A percentile compares a stretch with the other conserved stretches of the same genome.
Conservation (phyloP, 2,113 vertebrate species). For the Paraplagusia blochii region DNA sequence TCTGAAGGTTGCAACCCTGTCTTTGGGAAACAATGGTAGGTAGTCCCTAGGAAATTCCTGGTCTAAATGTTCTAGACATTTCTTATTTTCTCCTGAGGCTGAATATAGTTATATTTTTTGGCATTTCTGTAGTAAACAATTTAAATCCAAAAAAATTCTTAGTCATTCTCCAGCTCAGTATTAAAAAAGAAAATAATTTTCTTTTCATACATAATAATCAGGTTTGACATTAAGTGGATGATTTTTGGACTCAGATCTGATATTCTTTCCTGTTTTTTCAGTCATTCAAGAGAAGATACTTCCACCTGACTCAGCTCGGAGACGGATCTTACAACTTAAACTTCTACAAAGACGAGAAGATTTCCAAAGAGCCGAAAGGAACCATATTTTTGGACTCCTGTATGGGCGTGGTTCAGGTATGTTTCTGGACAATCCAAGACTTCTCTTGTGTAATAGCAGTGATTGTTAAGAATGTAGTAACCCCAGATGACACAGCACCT, state of each 20-base stretch:
- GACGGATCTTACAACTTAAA: constrained; percentile 98
- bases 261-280: constrained; percentile 55
- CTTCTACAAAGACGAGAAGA: constrained; percentile 99
- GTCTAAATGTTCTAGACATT: no score
- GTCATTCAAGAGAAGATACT: constrained; percentile 99
- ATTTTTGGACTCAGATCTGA: no score
- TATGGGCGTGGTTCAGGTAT: constrained; percentile 97
- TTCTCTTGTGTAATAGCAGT: constrained; percentile 3
- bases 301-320: constrained; percentile 93
- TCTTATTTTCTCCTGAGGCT: no score
- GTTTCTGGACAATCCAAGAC: not conserved
- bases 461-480: constrained; percentile 8
- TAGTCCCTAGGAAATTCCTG: no score
- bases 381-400: constrained; percentile 98
- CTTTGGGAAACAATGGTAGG: no score
- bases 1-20: no score
- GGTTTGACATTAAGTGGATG: not conserved
- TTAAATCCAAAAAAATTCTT: no score
- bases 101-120: no score
- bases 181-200: no score
- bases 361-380: constrained; percentile 97
- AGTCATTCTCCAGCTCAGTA: no score
- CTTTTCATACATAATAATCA: not conserved
- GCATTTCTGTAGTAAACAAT: no score
- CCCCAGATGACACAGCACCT: constrained; percentile 10